Evolutionary conservation across 2,113 vertebrate genomes (phyloP), one percentile per base, ranked within the genome.

Genomic region (Propithecus coquereli): DNA sequence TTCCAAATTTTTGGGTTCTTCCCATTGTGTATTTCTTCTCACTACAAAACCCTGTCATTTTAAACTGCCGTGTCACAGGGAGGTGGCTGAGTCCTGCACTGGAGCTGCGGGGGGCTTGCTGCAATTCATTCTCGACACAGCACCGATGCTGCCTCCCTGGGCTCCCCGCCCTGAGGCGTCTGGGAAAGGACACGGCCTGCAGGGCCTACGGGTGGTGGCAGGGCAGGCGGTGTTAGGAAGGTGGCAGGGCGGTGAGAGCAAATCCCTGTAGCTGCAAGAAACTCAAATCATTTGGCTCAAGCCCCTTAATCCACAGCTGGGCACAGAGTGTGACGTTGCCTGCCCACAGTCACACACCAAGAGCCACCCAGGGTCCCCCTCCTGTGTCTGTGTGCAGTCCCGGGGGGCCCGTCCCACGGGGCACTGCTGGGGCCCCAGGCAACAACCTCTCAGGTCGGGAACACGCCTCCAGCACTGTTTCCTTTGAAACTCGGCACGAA

Each of bases 341-440:
- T 6, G 34, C 6, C 7, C 37, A 1, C 1, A 6, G 66, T n/a
- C 66, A 61, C 32, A 13, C 10, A 2, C 2, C 3, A 6, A 4
- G 43, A 65, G n/a, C 8, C 37, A 23, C 12, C 27, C 3, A 6
- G 47, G n/a, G 13, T 32, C 74, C 45, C 47, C 34, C 1, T 37
- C 65, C 32, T 1, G 10, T 8, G 52, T 34, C 18, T 52, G 40
- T 73, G 40, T 27, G 71, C 22, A 37, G 68, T 23, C 16, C 0
- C 4, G 0, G n/a, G 18, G 2, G 40, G 25, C 14, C 74, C 14
- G 18, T 81, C 27, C 1, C 77, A 40, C 7, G 2, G 50, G 37
- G 27, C 37, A 34, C 20, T 27, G 63, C 63, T 23, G 43, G 22
- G 70, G 13, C 37, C 59, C 20, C 12, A 30, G 47, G 23, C n/a